Evolutionary conservation across 2,888 invertebrate genomes (phyloP).

Genomic region (Strigamia crassipes): DNA sequence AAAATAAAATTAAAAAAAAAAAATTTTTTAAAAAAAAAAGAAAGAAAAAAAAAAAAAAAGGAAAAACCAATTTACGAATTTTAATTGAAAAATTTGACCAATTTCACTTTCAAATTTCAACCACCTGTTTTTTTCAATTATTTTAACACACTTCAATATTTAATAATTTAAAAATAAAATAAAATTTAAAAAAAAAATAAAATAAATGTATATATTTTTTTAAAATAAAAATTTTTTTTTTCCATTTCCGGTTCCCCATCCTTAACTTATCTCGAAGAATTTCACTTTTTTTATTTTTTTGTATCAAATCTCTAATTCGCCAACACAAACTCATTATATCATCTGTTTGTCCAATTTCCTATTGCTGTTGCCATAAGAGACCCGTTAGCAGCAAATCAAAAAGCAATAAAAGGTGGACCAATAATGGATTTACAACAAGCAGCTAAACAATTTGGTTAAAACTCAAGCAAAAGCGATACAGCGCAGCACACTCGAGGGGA

Average conservation of each 20-base stretch:
- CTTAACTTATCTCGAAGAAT: not conserved
- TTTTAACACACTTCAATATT: not conserved
- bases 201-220: too few relatives aligned
- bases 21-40: too few relatives aligned
- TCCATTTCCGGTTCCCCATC: not conserved
- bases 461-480: not conserved
- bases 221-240: not conserved
- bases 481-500: conserved; percentile 15
- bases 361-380: not conserved
- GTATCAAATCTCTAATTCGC: not conserved
- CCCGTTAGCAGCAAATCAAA: conserved; percentile 17
- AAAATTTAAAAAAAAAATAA: too few relatives aligned
- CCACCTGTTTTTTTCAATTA: not conserved
- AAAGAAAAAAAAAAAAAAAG: too few relatives aligned
- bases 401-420: conserved; percentile 19
- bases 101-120: not conserved
- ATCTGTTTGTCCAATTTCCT: not conserved
- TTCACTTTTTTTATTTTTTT: too few relatives aligned
- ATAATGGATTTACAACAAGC: conserved; percentile 33
- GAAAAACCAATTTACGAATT: too few relatives aligned
- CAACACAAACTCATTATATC: not conserved
- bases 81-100: not conserved
- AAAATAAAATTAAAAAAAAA: too few relatives aligned
- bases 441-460: not conserved
- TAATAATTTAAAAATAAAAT: too few relatives aligned